These are phyloP conservation scores for Busseola fusca DNA, from an alignment of 2,888 invertebrate species.

Conservation along the genomic window DNA sequence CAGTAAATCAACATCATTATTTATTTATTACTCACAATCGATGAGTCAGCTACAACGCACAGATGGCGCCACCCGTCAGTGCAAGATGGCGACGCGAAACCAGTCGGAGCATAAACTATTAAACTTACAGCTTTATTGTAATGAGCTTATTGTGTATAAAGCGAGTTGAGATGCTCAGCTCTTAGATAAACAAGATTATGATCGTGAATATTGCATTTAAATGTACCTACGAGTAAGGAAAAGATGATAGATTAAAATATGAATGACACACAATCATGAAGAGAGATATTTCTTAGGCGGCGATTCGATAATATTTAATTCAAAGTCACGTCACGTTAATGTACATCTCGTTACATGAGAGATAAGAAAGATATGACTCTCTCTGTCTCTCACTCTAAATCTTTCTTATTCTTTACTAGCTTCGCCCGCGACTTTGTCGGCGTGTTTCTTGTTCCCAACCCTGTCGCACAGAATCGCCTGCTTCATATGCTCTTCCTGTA, in stretches of 20 bases:
- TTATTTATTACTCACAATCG: constrained; percentile 21
- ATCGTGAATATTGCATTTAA: constrained; percentile 27
- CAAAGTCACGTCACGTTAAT: too few species aligned
- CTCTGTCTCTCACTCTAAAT: too few species aligned
- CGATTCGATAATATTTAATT: not conserved
- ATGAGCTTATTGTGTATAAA: constrained; percentile 35
- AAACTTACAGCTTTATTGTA: constrained; percentile 33
- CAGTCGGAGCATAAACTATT: not conserved
- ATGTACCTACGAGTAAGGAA: constrained; percentile 4
- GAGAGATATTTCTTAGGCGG: not conserved
- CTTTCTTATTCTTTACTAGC: too few species aligned
- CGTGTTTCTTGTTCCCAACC: too few species aligned
- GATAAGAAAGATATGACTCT: too few species aligned
- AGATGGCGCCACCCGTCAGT: constrained; percentile 36
- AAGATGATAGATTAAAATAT: not conserved
- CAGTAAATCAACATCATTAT: not conserved
- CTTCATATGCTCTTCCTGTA: too few species aligned
- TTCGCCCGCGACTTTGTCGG: too few species aligned
- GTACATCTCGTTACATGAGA: too few species aligned
- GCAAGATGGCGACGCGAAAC: constrained; percentile 8
- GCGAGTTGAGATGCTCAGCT: constrained; percentile 17
- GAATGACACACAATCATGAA: not conserved
- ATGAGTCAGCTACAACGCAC: constrained; percentile 21
- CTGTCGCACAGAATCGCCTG: too few species aligned
- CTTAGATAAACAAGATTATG: constrained; percentile 40